phyloP scores from a whole-genome alignment of 2,113 vertebrate genomes.

The Emydocephalus ijimae region DNA sequence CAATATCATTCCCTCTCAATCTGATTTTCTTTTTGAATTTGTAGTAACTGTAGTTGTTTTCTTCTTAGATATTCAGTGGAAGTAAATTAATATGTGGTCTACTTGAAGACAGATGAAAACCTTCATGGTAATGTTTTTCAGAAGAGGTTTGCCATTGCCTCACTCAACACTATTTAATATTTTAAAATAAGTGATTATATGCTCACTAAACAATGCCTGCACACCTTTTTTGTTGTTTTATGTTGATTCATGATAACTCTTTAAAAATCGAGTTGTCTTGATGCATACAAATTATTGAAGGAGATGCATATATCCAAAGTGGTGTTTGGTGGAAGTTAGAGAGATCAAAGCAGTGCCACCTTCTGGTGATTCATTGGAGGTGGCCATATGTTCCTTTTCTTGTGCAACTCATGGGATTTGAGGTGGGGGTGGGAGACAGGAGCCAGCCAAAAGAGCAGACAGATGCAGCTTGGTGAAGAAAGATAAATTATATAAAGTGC shows the following conservation, averaged over 20 bases:
- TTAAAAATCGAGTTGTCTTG: not conserved
- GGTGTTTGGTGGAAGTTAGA: not conserved
- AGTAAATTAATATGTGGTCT: not conserved
- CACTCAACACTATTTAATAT: not conserved
- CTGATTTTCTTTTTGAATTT: not conserved
- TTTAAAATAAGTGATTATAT: not conserved
- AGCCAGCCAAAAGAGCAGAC: constrained; percentile 62
- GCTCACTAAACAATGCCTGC: not conserved
- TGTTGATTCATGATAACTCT: not conserved
- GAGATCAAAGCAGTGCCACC: constrained; percentile 60
- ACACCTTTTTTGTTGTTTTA: not conserved
- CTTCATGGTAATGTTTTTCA: not conserved
- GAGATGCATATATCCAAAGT: not conserved
- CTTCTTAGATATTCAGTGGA: not conserved
- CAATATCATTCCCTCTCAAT: not conserved
- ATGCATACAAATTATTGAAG: not conserved
- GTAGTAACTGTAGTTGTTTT: not conserved
- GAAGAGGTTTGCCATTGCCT: not conserved
- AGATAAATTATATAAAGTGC: constrained; percentile 64
- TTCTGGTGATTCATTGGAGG: constrained; percentile 50
- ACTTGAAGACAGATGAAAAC: not conserved
- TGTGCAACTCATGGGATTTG: constrained; percentile 40
- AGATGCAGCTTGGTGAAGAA: constrained; percentile 65
- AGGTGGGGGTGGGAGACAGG: constrained; percentile 51
- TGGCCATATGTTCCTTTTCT: constrained; percentile 35